Conservation (phyloP, 2,113 vertebrate species). For the Balaeniceps rex region DNA sequence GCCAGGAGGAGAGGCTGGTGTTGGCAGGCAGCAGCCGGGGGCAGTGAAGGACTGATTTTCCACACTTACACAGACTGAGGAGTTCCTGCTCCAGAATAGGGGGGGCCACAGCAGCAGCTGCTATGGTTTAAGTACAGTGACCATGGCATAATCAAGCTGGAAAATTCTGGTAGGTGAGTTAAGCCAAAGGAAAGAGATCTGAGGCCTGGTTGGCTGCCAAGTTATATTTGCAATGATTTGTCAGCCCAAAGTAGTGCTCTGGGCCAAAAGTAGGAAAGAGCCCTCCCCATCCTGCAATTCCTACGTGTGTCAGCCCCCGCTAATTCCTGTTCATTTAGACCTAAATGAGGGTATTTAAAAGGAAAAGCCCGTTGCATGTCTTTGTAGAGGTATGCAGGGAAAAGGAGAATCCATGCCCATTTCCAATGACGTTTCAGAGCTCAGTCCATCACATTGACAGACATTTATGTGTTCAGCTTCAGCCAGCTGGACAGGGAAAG, state of each 20-base stretch:
- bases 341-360: background rate
- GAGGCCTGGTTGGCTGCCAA: background rate
- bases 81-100: background rate
- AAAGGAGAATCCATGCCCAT: background rate
- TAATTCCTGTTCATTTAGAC: background rate
- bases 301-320: background rate
- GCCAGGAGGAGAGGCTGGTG: background rate
- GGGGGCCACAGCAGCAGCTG: background rate
- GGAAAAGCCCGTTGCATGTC: background rate
- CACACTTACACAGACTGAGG: background rate
- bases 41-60: background rate
- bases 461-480: background rate
- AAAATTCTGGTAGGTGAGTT: background rate
- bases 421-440: background rate
- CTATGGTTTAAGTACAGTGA: background rate
- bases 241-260: background rate
- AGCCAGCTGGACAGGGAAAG: background rate
- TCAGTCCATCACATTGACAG: background rate
- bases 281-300: background rate
- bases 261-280: background rate
- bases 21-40: background rate
- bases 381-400: background rate
- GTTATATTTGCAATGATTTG: background rate
- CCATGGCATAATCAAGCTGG: background rate
- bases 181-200: background rate